Conservation (phyloP, 2,113 vertebrate genomes). For the Zingel zingel region DNA sequence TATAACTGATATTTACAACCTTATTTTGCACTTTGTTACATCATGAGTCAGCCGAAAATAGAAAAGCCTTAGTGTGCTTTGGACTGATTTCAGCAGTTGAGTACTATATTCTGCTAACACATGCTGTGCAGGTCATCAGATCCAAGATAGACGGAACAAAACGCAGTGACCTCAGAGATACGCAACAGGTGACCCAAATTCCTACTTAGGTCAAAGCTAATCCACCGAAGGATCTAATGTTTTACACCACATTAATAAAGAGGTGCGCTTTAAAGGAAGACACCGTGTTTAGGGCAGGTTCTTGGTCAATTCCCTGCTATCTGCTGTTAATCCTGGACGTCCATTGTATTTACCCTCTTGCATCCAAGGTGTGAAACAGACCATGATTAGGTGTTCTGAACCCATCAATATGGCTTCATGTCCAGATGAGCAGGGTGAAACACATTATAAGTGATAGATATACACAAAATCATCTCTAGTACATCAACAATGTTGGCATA, state of each 20-base stretch:
- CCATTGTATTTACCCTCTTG: neutral
- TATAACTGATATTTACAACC: neutral
- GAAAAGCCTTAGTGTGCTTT: neutral
- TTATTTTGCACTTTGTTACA: neutral
- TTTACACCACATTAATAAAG: conserved; percentile 5
- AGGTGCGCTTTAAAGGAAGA: neutral
- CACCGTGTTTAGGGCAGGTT: neutral
- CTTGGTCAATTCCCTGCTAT: neutral
- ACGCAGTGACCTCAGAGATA: neutral
- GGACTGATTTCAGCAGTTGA: too few species aligned
- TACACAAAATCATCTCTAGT: too few species aligned
- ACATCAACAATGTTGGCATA: too few species aligned
- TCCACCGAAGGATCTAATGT: neutral
- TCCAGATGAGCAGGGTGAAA: neutral
- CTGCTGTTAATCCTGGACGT: conserved; percentile 15
- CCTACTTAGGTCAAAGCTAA: conserved; percentile 15
- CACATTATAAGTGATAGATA: too few species aligned
- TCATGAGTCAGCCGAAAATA: neutral
- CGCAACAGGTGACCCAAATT: neutral
- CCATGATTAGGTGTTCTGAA: neutral
- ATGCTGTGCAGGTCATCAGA: too few species aligned
- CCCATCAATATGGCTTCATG: neutral
- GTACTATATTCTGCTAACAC: too few species aligned
- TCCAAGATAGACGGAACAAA: neutral
- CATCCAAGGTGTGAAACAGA: neutral